Evolutionary conservation across 2,888 invertebrate species (phyloP).

Genomic region (Augochlorella aurata): DNA sequence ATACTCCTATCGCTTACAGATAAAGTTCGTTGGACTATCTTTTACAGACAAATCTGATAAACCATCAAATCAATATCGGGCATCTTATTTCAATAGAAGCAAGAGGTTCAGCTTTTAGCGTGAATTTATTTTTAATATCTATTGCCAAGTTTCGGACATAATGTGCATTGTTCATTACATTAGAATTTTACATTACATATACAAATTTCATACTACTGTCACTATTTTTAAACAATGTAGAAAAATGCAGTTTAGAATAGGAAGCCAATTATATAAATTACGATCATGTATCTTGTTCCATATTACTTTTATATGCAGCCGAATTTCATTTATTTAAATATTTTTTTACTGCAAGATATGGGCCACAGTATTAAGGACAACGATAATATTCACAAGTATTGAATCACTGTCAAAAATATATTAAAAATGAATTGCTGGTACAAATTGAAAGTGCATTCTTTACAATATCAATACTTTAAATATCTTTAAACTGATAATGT

Average conservation of each 20-base stretch:
- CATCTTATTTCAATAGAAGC: conserved; percentile 17
- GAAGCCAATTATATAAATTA: conserved; percentile 63
- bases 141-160: conserved; percentile 31
- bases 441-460: conserved; percentile 57
- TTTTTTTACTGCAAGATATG: conserved; percentile 40
- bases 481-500: conserved; percentile 67
- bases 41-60: conserved; percentile 24
- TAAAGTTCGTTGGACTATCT: conserved; percentile 34
- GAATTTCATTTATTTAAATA: conserved; percentile 56
- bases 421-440: conserved; percentile 33
- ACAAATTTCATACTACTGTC: conserved; percentile 35
- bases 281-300: conserved; percentile 52
- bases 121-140: conserved; percentile 26
- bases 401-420: conserved; percentile 16
- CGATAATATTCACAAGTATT: conserved; percentile 31
- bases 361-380: conserved; percentile 14
- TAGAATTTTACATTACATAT: conserved; percentile 14
- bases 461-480: conserved; percentile 62
- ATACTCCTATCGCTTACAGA: conserved; percentile 52
- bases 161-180: conserved; percentile 24
- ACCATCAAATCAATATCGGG: conserved; percentile 3
- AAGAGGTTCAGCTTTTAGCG: conserved; percentile 14
- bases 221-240: conserved; percentile 20
- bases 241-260: conserved; percentile 53
- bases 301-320: conserved; percentile 54